Conservation (phyloP, 2,888 invertebrate genomes). For the Synergus laeviventris region DNA sequence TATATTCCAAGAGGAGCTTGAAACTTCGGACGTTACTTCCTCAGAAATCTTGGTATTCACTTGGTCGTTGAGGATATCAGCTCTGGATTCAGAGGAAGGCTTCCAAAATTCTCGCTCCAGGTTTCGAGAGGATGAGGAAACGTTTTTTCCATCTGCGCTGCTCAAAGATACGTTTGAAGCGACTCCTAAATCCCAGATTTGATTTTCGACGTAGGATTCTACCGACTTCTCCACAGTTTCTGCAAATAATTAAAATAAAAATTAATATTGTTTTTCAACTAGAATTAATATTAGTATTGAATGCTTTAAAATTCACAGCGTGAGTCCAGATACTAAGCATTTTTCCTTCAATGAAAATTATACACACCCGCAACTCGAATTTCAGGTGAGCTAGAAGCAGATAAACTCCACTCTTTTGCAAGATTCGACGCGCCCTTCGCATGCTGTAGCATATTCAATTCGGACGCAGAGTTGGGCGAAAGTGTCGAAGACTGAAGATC, state of each 20-base stretch:
- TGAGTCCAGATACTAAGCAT: neutral
- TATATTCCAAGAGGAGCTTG: slow-evolving; percentile 21
- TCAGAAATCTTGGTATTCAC: neutral
- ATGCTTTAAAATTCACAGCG: neutral
- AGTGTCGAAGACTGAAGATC: slow-evolving; percentile 57
- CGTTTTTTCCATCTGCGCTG: neutral
- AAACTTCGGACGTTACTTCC: neutral
- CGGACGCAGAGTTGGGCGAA: slow-evolving; percentile 4
- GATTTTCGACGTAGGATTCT: neutral
- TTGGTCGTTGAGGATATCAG: neutral
- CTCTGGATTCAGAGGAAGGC: neutral
- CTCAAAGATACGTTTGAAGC: slow-evolving; percentile 13
- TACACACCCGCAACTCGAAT: neutral
- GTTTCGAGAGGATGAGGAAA: slow-evolving; percentile 13
- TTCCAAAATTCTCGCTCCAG: slow-evolving; percentile 33
- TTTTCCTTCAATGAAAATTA: neutral
- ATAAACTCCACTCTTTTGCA: slow-evolving; percentile 19
- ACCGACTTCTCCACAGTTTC: slow-evolving; percentile 9
- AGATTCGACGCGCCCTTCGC: neutral
- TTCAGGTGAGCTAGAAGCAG: neutral
- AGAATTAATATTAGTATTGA: too few species aligned
- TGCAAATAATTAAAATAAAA: slow-evolving; percentile 2
- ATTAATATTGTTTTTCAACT: neutral
- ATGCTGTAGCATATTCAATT: slow-evolving; percentile 5
- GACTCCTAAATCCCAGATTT: slow-evolving; percentile 23